phyloP scores from a whole-genome alignment of 2,113 vertebrate species.

The Ictidomys tridecemlineatus region DNA sequence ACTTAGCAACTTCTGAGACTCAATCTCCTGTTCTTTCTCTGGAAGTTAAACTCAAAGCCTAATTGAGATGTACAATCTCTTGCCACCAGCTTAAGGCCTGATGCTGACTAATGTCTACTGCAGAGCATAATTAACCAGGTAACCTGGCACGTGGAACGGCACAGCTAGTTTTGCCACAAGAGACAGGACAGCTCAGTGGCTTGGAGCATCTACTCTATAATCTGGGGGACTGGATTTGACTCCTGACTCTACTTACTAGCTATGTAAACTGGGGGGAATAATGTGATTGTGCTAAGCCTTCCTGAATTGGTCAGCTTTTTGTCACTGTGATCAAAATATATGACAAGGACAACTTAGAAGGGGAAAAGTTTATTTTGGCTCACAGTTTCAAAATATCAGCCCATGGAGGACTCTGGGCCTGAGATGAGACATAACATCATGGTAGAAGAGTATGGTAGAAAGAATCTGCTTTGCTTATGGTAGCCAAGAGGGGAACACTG shows the following conservation, averaged over 20 bases:
- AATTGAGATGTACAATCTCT: conserved; percentile 71
- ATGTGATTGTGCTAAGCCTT: not conserved
- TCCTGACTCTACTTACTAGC: not conserved
- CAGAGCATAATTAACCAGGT: not conserved
- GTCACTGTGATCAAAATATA: too few species aligned
- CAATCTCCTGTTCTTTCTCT: conserved; percentile 52
- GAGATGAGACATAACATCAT: too few species aligned
- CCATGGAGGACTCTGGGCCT: too few species aligned
- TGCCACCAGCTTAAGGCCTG: not conserved
- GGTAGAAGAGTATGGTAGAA: too few species aligned
- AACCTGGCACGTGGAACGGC: not conserved
- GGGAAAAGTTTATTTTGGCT: too few species aligned
- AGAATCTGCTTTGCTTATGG: too few species aligned
- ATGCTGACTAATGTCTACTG: conserved; percentile 15
- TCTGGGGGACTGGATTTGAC: not conserved
- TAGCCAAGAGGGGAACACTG: too few species aligned
- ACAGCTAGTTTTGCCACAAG: accelerated
- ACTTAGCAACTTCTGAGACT: conserved; percentile 74
- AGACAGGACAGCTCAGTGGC: not conserved
- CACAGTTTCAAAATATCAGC: too few species aligned
- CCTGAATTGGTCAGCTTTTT: too few species aligned
- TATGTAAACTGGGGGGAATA: not conserved
- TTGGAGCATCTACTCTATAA: not conserved
- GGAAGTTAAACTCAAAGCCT: conserved; percentile 68
- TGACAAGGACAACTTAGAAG: too few species aligned